These are phyloP conservation scores for Amphimedon queenslandica DNA, from an alignment of 37 sponge, comb jelly and placozoan genomes.

Conservation along the genomic window DNA sequence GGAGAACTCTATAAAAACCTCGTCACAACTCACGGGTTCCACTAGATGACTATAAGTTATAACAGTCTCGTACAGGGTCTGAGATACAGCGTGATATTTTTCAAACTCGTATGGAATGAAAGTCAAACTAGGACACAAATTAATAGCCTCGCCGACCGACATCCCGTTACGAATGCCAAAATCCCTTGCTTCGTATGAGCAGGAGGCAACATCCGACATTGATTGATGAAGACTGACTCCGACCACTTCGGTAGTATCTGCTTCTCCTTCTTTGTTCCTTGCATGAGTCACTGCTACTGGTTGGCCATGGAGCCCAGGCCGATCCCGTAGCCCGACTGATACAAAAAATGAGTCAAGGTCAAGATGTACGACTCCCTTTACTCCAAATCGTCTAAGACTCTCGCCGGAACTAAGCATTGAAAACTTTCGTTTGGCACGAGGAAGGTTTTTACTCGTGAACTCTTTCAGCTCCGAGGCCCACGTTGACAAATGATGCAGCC, in stretches of 20 bases:
- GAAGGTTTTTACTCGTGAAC: conserved; percentile 38
- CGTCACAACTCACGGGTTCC: conserved; percentile 94
- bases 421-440: conserved; percentile 1
- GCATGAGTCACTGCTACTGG: conserved; percentile 90
- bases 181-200: conserved; percentile 83
- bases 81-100: conserved; percentile 63
- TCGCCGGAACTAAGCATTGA: conserved; percentile 10
- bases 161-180: conserved; percentile 86
- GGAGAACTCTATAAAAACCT: conserved; percentile 83
- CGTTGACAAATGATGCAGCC: conserved; percentile 86
- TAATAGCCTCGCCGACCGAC: conserved; percentile 73
- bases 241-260: background rate
- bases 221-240: background rate
- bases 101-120: conserved; percentile 89
- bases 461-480: conserved; percentile 81
- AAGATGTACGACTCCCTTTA: conserved; percentile 68
- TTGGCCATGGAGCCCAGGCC: conserved; percentile 67
- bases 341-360: conserved; percentile 97
- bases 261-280: background rate
- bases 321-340: conserved; percentile 54
- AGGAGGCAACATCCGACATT: conserved; percentile 85
- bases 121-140: conserved; percentile 75
- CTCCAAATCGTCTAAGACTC: conserved; percentile 11
- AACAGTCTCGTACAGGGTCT: conserved; percentile 61
- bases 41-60: conserved; percentile 51